Evolutionary conservation across 2,113 vertebrate genomes (phyloP), one percentile per base, ranked within the genome.

Genomic region (Acanthisitta chloris): DNA sequence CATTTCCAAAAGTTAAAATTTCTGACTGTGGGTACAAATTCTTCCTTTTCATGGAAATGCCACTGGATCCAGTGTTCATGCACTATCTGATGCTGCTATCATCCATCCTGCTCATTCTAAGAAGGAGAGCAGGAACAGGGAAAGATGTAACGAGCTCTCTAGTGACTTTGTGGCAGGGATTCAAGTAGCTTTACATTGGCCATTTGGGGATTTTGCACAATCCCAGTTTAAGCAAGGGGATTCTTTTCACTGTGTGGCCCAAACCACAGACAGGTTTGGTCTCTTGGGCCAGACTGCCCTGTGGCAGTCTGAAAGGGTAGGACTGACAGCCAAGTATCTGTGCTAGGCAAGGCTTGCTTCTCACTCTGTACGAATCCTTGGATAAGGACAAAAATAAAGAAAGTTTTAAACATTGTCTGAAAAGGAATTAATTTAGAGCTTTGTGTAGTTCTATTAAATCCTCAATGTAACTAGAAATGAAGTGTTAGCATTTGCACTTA

Each of bases 1-100:
- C 20, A 20, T 90, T 89, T 84, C 7, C 40, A 38, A 34, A 96
- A 92, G 52, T 49, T 71, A 81, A 72, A 17, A 49, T 91, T 80
- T 38, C 80, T 77, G 8, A 38, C 25, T 73, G 17, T 65, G 57
- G 40, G 73, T 82, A 58, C 18, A 94, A 73, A 92, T 81, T 26
- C 36, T 95, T 54, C 33, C 43, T 94, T 17, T 17, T 78, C 28
- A 66, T 86, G 71, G 69, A 86, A 81, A 73, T 79, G 45, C 61
- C 66, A 24, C 19, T 79, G 69, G 18, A 54, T 85, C 78, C 81
- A 58, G 12, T 52, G 20, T 18, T 71, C 2, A 1, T 74, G 48
- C n/a, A 33, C 33, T n/a, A 19, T 40, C 45, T 81, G 21, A 43
- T 69, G 10, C 25, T 64, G 57, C 88, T 62, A n/a, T 71, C 1